Conservation (phyloP, 2,113 vertebrate species). For the Sylvia atricapilla region DNA sequence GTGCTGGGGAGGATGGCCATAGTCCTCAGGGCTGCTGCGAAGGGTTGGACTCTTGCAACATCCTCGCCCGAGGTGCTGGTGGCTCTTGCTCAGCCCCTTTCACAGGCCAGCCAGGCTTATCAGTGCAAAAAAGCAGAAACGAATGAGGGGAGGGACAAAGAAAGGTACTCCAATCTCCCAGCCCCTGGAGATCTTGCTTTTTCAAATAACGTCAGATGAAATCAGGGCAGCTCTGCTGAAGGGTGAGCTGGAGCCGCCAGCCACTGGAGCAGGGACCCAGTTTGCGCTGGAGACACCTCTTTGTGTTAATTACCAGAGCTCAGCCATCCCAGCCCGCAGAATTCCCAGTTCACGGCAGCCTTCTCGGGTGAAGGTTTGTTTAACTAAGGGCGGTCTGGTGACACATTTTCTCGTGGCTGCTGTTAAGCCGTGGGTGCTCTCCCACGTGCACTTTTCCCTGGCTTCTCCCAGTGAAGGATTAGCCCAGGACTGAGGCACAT, state of each 20-base stretch:
- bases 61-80: not conserved
- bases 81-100: not conserved
- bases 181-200: constrained; percentile 2
- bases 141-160: constrained; percentile 2
- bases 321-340: constrained; percentile 8
- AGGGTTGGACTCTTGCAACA: not conserved
- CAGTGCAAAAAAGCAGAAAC: not conserved
- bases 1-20: not conserved
- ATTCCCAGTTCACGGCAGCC: not conserved
- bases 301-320: constrained; percentile 15
- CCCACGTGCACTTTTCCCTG: not conserved
- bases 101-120: not conserved
- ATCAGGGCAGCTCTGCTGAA: constrained; percentile 27
- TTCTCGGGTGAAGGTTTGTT: not conserved
- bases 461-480: not conserved
- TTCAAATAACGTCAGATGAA: not conserved
- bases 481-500: not conserved
- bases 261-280: not conserved
- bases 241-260: not conserved
- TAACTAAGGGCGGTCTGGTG: not conserved
- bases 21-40: not conserved
- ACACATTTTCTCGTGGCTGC: not conserved
- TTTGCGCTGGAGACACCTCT: constrained; percentile 12
- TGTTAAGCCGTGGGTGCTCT: not conserved
- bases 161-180: not conserved